phyloP scores from a whole-genome alignment of 2,113 vertebrate genomes.

The Oenanthe melanoleuca region DNA sequence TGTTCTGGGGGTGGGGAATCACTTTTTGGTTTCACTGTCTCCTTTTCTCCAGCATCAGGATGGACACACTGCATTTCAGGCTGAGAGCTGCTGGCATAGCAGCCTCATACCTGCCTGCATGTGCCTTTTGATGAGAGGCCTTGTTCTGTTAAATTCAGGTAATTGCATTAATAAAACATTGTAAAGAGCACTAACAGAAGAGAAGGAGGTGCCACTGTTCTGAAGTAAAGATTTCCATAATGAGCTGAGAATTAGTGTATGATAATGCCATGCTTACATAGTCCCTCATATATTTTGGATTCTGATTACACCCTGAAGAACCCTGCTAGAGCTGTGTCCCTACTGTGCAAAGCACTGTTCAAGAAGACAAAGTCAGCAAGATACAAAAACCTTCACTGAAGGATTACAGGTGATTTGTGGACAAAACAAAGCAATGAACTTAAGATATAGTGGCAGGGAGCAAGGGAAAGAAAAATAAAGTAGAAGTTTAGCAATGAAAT shows the following conservation, averaged over 20 bases:
- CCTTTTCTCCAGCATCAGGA: not conserved
- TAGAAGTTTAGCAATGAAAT: not conserved
- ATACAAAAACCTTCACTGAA: not conserved
- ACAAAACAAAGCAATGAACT: constrained; percentile 29
- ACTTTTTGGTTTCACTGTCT: not conserved
- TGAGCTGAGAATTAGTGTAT: constrained; percentile 8
- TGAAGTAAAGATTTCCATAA: constrained; percentile 18
- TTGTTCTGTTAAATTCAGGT: constrained; percentile 14
- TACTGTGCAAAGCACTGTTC: constrained; percentile 19
- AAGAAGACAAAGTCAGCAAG: constrained; percentile 6
- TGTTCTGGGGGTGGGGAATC: not conserved
- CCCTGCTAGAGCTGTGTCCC: not conserved
- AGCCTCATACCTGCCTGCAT: not conserved
- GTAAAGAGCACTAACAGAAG: constrained; percentile 28
- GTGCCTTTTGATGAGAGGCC: not conserved
- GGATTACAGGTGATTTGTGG: constrained; percentile 17
- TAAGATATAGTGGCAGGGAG: not conserved
- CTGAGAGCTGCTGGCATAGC: not conserved
- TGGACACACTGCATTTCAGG: not conserved
- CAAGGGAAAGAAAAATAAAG: not conserved
- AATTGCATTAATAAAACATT: constrained; percentile 66
- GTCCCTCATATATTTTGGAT: constrained; percentile 16
- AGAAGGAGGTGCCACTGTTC: not conserved
- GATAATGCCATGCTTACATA: constrained; percentile 10
- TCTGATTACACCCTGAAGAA: constrained; percentile 19